These are phyloP conservation scores for Epinotia demarniana DNA, from an alignment of 2,888 invertebrate species.

Conservation along the genomic window DNA sequence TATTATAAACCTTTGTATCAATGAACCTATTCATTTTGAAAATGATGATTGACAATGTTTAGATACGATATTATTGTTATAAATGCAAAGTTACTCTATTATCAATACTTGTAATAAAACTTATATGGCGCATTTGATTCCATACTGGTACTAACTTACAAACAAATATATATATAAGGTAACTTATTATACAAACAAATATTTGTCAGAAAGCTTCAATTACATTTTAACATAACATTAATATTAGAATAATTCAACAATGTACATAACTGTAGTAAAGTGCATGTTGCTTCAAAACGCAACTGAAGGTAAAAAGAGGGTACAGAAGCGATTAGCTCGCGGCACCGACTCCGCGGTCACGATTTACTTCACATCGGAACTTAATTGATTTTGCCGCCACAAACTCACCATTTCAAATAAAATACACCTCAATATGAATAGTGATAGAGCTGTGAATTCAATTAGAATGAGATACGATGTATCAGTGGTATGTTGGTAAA, in stretches of 20 bases:
- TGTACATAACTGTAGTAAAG: constrained; percentile 12
- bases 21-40: neutral
- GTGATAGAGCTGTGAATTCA: constrained; percentile 54
- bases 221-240: constrained; percentile 9
- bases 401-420: constrained; percentile 54
- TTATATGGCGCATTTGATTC: neutral
- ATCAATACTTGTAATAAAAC: neutral
- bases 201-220: neutral
- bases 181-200: neutral
- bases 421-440: constrained; percentile 52
- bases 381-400: constrained; percentile 60
- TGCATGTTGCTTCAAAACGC: constrained; percentile 38
- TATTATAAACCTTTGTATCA: constrained; percentile 6
- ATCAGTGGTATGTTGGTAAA: constrained; percentile 52
- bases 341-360: constrained; percentile 76
- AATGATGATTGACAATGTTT: neutral
- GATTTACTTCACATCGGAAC: constrained; percentile 70
- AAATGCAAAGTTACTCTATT: too few relatives aligned
- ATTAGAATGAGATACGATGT: constrained; percentile 48
- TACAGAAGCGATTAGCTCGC: constrained; percentile 78
- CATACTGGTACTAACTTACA: too few relatives aligned
- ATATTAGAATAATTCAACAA: constrained; percentile 29
- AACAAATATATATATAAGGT: too few relatives aligned
- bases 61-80: too few relatives aligned
- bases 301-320: constrained; percentile 60